Evolutionary conservation across 2,797 vertebrate genomes (phyloP), one percentile per base, ranked within the genome.

Genomic region (Monodelphis domestica): DNA sequence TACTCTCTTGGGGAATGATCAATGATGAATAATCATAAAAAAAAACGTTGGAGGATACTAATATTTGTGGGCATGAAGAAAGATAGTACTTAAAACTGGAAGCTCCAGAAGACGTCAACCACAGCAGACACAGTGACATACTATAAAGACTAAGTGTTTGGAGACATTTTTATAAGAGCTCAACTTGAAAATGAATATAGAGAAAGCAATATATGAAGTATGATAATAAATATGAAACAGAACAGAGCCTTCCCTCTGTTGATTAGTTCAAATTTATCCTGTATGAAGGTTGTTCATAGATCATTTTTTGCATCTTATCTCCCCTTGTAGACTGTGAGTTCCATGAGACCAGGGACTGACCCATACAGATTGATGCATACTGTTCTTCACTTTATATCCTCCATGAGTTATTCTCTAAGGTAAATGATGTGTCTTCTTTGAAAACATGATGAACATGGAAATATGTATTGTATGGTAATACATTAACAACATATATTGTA

Each of bases 51-150:
- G 59, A 63, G 30, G 12, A 63, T 63, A 63, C n/a, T n/a, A n/a
- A 33, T 63, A 33, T n/a, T n/a, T n/a, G 59, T n/a, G 9, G 12
- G 12, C 28, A 59, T n/a, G 63, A n/a, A 63, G 59, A 63, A 14
- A 63, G 33, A 63, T 5, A n/a, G 59, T 29, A 17, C 33, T 63
- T 6, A 17, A n/a, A 63, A 63, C 33, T n/a, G 59, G 14, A 63
- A 63, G 33, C 5, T n/a, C 4, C 14, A 63, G 59, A 59, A 63
- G 33, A 4, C 26, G 30, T 12, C 14, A 11, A 59, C 57, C 12
- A 33, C 30, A 33, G 0, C 15, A 5, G 33, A n/a, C 5, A 5
- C n/a, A 59, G 0, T 0, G 1, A 4, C 59, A n/a, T 63, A 63
- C 33, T n/a, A 5, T 29, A 59, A 59, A 33, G 30, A 15, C 6